Evolutionary conservation across 2,113 vertebrate genomes (phyloP).

Genomic region (Casuarius casuarius): DNA sequence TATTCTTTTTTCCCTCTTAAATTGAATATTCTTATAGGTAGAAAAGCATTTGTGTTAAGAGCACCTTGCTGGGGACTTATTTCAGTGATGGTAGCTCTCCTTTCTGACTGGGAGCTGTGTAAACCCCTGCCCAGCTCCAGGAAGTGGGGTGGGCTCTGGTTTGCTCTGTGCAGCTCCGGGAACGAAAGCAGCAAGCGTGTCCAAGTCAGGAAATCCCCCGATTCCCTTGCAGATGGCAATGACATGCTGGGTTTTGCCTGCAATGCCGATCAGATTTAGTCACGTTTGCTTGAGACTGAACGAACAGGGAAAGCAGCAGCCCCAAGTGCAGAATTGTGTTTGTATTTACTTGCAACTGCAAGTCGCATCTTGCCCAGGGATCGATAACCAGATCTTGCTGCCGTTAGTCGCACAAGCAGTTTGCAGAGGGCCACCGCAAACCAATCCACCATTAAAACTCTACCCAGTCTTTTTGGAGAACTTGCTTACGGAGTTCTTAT

Average conservation of each 20-base stretch:
- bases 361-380: not conserved
- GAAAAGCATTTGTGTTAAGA: not conserved
- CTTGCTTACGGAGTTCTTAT: not conserved
- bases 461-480: not conserved
- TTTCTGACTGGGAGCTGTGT: not conserved
- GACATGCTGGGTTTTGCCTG: fast-evolving
- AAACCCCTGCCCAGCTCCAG: too few species aligned
- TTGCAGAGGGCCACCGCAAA: fast-evolving
- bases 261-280: fast-evolving
- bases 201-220: not conserved
- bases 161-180: not conserved
- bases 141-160: not conserved
- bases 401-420: too few species aligned
- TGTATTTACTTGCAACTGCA: fast-evolving
- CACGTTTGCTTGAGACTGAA: not conserved
- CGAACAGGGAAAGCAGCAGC: not conserved
- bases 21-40: not conserved
- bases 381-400: not conserved
- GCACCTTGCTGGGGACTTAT: too few species aligned
- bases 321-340: not conserved
- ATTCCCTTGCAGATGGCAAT: not conserved
- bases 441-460: not conserved
- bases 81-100: not conserved
- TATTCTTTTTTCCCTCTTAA: not conserved
- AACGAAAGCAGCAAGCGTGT: too few species aligned